Evolutionary conservation across 2,888 invertebrate species (phyloP), one percentile per base, ranked within the genome.

Genomic region (Dryobotodes eremita): DNA sequence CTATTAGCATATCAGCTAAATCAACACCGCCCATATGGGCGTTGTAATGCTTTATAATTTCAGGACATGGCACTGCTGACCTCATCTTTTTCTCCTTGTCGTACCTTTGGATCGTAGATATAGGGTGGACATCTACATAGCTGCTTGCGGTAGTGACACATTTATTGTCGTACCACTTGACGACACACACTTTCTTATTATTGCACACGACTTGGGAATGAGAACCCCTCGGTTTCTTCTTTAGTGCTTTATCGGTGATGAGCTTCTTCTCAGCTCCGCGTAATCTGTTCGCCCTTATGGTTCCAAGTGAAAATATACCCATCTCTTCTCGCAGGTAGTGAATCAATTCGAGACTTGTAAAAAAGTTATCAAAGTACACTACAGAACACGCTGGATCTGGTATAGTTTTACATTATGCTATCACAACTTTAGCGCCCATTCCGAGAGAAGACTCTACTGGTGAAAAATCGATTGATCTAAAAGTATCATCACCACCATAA

Each of bases 171-270:
- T 64, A 64, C 64, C 64, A 64, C 36, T 64, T 64, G 64, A 42
- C 64, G 64, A 64, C 36, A 64, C 64, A 64, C 42, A 64, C 64
- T 64, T 64, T 64, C 23, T 64, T 42, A 42, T 64, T 42, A 42
- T 64, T 64, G 36, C 64, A 62, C 62, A 31, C 62, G 62, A 62
- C 20, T 31, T 62, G 31, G 2, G 31, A 62, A 31, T 31, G 62
- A 31, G 31, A 62, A 20, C 62, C 62, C 31, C 31, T 20, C 10
- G 62, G 62, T 62, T 62, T 62, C 62, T 62, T 62, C 10, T 57
- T 57, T 8, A 48, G 48, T 48, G 48, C 48, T 48, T 48, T 48
- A 48, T 48, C 48, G 48, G 11, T 48, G 48, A 48, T 62, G 20
- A 31, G 31, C 62, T 62, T 62, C 31, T 62, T 62, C 62, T 62